Percentiles rank a stretch among this genome's conserved stretches.
These are phyloP conservation scores for Alligator mississippiensis DNA, from an alignment of 2,113 vertebrate genomes.

Conservation along the genomic window DNA sequence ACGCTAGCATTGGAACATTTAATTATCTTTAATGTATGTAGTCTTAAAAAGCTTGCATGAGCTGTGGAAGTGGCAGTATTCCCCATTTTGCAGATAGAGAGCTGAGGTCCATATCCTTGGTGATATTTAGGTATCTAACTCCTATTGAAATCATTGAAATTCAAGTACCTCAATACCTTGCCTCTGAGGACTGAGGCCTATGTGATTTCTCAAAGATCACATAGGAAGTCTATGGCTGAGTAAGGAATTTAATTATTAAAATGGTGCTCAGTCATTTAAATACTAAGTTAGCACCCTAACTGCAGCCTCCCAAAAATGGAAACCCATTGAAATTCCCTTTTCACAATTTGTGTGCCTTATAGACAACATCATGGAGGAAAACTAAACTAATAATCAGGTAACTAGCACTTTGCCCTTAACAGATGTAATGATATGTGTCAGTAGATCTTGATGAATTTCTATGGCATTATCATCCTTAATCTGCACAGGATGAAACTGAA, in stretches of 20 bases:
- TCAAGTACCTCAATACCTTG: no score
- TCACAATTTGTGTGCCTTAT: background rate
- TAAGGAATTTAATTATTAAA: background rate
- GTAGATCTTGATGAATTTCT: background rate
- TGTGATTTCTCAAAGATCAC: background rate
- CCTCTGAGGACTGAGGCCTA: no score
- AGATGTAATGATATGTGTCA: background rate
- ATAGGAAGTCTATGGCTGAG: background rate
- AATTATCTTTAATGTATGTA: background rate
- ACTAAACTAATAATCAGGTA: background rate
- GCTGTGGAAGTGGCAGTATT: background rate
- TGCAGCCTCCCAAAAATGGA: background rate
- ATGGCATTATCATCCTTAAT: background rate
- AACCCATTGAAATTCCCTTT: conserved; percentile 5
- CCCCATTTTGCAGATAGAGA: background rate
- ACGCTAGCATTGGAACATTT: background rate
- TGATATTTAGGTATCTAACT: no score
- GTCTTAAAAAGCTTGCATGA: background rate
- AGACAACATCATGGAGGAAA: background rate
- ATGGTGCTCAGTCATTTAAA: background rate
- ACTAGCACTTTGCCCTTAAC: background rate
- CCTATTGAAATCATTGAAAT: no score
- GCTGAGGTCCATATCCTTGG: background rate
- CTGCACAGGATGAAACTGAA: background rate
- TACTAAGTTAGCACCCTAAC: background rate